Evolutionary conservation across 2,113 vertebrate species (phyloP), one percentile per base, ranked within the genome.

Genomic region (Lophius piscatorius): DNA sequence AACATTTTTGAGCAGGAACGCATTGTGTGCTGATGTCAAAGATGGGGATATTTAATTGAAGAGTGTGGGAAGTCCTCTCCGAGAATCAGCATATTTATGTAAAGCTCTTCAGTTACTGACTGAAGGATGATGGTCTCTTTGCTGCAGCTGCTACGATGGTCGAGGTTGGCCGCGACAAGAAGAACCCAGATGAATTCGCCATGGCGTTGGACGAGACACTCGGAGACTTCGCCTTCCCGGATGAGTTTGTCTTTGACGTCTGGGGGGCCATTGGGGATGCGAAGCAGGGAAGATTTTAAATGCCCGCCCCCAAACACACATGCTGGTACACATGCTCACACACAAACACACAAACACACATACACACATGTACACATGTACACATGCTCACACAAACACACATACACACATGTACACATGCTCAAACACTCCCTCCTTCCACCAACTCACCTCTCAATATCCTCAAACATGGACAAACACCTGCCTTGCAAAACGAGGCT

Each of bases 181-280:
- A 85, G 9, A 99, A 97, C 78, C 95, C 96, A 0, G 95, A 99
- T 18, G 96, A 98, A 59, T 98, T 99, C 4, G 95, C 95, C 38
- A 91, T 94, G 90, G 95, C 95, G 0, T 63, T 98, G 17, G 95
- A 98, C 50, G 91, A 95, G 84, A 90, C 92, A 57, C 94, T 99
- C 5, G 97, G 96, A 60, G 97, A 98, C 87, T 98, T 98, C 29
- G 96, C 95, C 1, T 99, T 99, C 64, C 97, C 96, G 0, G 96
- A 99, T 9, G 96, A 99, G 86, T 98, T 99, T 63, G 93, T 98
- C 29, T 98, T 98, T 48, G 95, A 98, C 24, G 95, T 97, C 0
- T 98, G 97, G 97, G 95, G 95, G 42, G 95, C 94, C 54, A 94
- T 99, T 22, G 93, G 95, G 29, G 95, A 99, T 34, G 94, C 93